phyloP scores from a whole-genome alignment of 2,888 invertebrate genomes.

The Apodemia duryi region DNA sequence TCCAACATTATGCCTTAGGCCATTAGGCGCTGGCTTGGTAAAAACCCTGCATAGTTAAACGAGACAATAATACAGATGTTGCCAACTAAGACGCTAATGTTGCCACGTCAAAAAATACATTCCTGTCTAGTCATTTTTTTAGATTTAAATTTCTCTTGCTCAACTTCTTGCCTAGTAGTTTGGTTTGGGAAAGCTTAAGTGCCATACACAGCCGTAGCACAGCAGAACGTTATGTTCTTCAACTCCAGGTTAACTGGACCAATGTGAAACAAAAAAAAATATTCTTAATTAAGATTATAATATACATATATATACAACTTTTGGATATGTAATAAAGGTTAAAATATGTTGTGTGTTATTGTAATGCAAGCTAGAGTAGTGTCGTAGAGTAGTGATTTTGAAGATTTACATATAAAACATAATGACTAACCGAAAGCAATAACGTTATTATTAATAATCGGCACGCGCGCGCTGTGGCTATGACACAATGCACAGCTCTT shows the following conservation, averaged over 20 bases:
- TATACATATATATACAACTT: slow-evolving; percentile 67
- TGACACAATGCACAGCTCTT: slow-evolving; percentile 15
- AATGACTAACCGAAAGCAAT: slow-evolving; percentile 74
- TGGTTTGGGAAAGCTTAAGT: slow-evolving; percentile 64
- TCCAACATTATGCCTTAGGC: slow-evolving; percentile 12
- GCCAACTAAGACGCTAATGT: slow-evolving; percentile 63
- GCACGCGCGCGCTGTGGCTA: slow-evolving; percentile 63
- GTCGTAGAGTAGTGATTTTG: slow-evolving; percentile 74
- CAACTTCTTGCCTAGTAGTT: slow-evolving; percentile 68
- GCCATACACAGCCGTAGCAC: slow-evolving; percentile 58
- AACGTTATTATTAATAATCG: slow-evolving; percentile 50
- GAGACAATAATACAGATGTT: slow-evolving; percentile 70
- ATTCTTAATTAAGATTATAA: slow-evolving; percentile 54
- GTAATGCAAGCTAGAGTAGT: slow-evolving; percentile 76
- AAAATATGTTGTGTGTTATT: slow-evolving; percentile 70
- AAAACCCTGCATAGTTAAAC: slow-evolving; percentile 52
- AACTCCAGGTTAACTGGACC: slow-evolving; percentile 64
- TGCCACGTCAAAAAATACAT: slow-evolving; percentile 54
- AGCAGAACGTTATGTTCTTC: slow-evolving; percentile 45
- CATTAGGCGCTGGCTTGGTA: neutral
- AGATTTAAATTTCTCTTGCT: slow-evolving; percentile 55
- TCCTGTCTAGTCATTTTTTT: slow-evolving; percentile 72
- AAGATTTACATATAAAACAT: slow-evolving; percentile 64
- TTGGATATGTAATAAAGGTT: slow-evolving; percentile 71
- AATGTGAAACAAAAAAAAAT: slow-evolving; percentile 60